phyloP scores from a whole-genome alignment of 92 coral and sea anemone genomes.

The Porites evermanni region DNA sequence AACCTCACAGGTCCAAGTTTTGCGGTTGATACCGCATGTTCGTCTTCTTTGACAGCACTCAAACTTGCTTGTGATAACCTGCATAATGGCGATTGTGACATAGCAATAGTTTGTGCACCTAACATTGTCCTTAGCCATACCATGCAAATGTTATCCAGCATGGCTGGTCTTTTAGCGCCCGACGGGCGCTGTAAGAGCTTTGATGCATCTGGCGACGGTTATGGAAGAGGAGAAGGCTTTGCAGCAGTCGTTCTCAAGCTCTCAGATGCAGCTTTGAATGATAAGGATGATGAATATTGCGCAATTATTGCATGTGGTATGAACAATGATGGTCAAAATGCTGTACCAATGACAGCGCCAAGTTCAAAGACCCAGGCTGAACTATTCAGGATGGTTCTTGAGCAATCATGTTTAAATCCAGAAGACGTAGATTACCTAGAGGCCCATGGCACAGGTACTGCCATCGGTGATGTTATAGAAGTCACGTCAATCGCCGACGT shows the following conservation, averaged over 20 bases:
- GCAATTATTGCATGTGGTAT: constrained; percentile 87
- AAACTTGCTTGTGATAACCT: constrained; percentile 74
- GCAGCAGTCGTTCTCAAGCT: constrained; percentile 84
- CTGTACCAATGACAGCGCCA: constrained; percentile 92
- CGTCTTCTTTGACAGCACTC: constrained; percentile 88
- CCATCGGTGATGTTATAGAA: constrained; percentile 89
- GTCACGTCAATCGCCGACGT: constrained; percentile 69
- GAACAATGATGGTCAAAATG: constrained; percentile 92
- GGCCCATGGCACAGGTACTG: constrained; percentile 95
- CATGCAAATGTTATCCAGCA: constrained; percentile 67
- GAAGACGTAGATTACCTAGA: constrained; percentile 78
- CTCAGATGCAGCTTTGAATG: constrained; percentile 53
- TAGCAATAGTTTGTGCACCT: constrained; percentile 88
- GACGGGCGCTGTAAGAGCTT: constrained; percentile 92
- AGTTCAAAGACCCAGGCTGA: constrained; percentile 81
- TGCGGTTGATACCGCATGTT: constrained; percentile 89
- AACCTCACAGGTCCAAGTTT: constrained; percentile 88
- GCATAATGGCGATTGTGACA: constrained; percentile 72
- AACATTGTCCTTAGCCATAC: constrained; percentile 62
- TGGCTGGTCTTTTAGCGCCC: constrained; percentile 85
- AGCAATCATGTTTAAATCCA: constrained; percentile 66
- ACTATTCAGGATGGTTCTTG: constrained; percentile 61
- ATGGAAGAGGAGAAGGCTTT: constrained; percentile 93
- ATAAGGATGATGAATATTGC: constrained; percentile 79
- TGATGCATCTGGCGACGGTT: constrained; percentile 91